Evolutionary conservation across 2,113 vertebrate species (phyloP).

Genomic region (Romanogobio albipinnatus): DNA sequence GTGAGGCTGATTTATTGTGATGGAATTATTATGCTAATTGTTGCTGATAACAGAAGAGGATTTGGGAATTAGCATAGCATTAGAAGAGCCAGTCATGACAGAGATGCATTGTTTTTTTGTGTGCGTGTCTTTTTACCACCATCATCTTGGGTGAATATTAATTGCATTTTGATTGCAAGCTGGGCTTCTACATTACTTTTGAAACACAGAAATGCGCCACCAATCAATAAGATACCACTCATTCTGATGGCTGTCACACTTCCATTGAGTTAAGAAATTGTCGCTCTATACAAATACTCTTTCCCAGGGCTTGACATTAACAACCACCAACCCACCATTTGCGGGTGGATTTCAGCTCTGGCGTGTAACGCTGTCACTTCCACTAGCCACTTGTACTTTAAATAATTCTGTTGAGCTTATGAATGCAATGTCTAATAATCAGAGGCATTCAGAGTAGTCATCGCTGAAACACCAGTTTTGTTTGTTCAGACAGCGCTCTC

Average conservation of each 20-base stretch:
- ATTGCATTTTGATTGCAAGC: slow-evolving; percentile 37
- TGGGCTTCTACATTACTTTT: slow-evolving; percentile 40
- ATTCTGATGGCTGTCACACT: slow-evolving; percentile 26
- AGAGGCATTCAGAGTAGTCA: no score
- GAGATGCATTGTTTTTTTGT: slow-evolving; percentile 24
- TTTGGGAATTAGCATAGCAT: slow-evolving; percentile 36
- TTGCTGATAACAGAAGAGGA: slow-evolving; percentile 31
- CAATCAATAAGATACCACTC: background rate
- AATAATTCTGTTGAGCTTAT: no score
- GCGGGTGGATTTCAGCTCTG: no score
- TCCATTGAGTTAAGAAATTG: background rate
- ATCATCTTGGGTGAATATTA: slow-evolving; percentile 43
- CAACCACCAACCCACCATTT: no score
- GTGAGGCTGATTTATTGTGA: slow-evolving; percentile 49
- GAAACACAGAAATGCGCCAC: slow-evolving; percentile 25
- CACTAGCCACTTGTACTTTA: no score
- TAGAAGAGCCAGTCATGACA: slow-evolving; percentile 12
- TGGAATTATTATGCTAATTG: slow-evolving; percentile 51
- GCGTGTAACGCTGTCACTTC: no score
- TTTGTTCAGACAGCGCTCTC: no score
- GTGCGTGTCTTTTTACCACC: background rate
- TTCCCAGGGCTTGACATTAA: no score
- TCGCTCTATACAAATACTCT: background rate
- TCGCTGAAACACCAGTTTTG: no score
- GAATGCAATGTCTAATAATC: no score